Base-by-base conservation (phyloP, 2,888 invertebrate genomes). In the Epicampocera succincta region DNA sequence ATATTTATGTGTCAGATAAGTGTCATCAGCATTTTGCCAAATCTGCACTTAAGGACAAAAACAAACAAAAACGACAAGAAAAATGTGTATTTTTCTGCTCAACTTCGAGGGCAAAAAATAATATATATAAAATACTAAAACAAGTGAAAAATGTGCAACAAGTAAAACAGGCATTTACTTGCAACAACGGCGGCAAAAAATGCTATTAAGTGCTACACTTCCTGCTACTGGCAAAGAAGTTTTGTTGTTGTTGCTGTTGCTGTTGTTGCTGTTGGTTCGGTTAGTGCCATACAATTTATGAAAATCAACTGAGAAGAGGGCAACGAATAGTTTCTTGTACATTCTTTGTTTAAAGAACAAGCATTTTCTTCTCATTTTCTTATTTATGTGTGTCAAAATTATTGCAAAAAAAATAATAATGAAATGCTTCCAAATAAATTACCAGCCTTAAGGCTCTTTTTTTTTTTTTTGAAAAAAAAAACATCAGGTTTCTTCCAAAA, bases 21-120 rank as follows among this genome's bases (percentile, higher is more conserved):
- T 76, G 75, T 68, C 75, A 76, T 44, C 68, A 61, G 61, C 44
- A 54, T 50, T 76, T 56, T 74, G 65, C 65, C 74, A 74, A 74
- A 74, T 42, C 46, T 65, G 25, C 54, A 56, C 65, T 74, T 65
- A 56, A n/a, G n/a, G n/a, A n/a, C n/a, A n/a, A n/a, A n/a, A n/a
- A n/a, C n/a, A n/a, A n/a, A n/a, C n/a, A n/a, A n/a, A n/a, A n/a
- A n/a, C n/a, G n/a, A n/a, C n/a, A n/a, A n/a, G n/a, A n/a, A n/a
- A 66, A 74, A 48, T 40, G 29, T 29, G 29, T 61, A 13, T 60
- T 9, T n/a, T 17, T 3, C 3, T 46, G 40, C 21, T 33, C 3
- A 56, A 48, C 21, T 33, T 3, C 6, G 15, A 50, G 29, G 15
- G n/a, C 11, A 25, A 48, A 38, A 19, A 42, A 29, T 42, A 52